phyloP scores from a whole-genome alignment of 2,888 invertebrate species.

The Phoenoteleia sp. region DNA sequence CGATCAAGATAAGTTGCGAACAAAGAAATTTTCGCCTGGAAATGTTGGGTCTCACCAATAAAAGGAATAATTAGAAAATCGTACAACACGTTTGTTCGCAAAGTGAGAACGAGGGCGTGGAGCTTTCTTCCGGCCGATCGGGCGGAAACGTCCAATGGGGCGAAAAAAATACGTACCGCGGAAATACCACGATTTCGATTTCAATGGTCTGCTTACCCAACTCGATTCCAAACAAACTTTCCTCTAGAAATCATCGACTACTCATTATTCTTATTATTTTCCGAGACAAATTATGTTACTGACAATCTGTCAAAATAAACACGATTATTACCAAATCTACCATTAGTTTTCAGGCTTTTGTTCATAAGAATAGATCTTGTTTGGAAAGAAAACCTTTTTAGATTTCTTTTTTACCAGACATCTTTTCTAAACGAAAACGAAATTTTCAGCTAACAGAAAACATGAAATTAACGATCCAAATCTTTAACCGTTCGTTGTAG shows the following conservation, averaged over 20 bases:
- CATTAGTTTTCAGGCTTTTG: no score
- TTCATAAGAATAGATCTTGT: no score
- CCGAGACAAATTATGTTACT: no score
- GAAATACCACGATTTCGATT: conserved; percentile 55
- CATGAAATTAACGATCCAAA: no score
- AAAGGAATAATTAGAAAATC: conserved; percentile 69
- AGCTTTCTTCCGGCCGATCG: conserved; percentile 66
- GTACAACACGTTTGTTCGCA: conserved; percentile 50
- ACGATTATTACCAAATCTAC: no score
- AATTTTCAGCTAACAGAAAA: no score
- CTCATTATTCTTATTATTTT: neutral
- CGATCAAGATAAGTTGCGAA: conserved; percentile 58
- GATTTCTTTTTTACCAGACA: conserved; percentile 15
- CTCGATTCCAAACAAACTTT: neutral
- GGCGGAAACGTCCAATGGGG: conserved; percentile 61
- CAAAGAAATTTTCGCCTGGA: conserved; percentile 61
- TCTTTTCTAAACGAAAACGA: no score
- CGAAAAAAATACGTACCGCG: conserved; percentile 53
- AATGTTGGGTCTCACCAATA: conserved; percentile 59
- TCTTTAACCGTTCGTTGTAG: no score
- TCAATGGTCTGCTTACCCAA: conserved; percentile 31
- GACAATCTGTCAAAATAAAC: no score
- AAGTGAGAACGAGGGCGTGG: conserved; percentile 65
- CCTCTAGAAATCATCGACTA: conserved; percentile 2
- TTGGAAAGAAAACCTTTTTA: no score